Conservation (phyloP, 2,113 vertebrate species). For the Zapornia atra region DNA sequence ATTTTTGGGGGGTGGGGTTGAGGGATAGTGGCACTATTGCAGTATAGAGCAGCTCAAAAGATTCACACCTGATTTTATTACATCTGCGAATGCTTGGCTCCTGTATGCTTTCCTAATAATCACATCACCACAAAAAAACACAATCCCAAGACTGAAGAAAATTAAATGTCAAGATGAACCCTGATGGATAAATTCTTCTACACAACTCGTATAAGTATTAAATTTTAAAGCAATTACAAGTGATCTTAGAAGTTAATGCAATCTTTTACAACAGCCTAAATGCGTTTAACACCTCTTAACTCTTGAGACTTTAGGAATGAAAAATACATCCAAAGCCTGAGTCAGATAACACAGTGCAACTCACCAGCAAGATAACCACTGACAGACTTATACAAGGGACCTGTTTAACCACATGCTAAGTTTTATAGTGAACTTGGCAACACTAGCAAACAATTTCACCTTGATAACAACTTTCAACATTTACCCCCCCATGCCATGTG, state of each 20-base stretch:
- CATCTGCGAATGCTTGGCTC: not conserved
- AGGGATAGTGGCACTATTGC: not conserved
- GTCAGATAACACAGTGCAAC: not conserved
- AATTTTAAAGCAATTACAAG: not conserved
- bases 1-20: rapidly evolving
- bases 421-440: not conserved
- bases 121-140: not conserved
- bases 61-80: not conserved
- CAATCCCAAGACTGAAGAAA: not conserved
- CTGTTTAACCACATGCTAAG: not conserved
- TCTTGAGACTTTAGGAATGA: not conserved
- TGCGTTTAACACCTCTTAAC: not conserved
- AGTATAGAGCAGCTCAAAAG: not conserved
- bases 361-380: not conserved
- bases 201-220: not conserved
- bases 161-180: not conserved
- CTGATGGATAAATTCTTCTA: not conserved
- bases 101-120: not conserved
- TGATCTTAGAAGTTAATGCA: not conserved
- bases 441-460: not conserved
- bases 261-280: not conserved
- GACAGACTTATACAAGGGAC: not conserved
- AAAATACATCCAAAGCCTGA: not conserved
- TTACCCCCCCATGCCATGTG: rapidly evolving
- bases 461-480: not conserved